These are phyloP conservation scores for Vulpes lagopus DNA, from an alignment of 2,113 vertebrate genomes.

Conservation along the genomic window DNA sequence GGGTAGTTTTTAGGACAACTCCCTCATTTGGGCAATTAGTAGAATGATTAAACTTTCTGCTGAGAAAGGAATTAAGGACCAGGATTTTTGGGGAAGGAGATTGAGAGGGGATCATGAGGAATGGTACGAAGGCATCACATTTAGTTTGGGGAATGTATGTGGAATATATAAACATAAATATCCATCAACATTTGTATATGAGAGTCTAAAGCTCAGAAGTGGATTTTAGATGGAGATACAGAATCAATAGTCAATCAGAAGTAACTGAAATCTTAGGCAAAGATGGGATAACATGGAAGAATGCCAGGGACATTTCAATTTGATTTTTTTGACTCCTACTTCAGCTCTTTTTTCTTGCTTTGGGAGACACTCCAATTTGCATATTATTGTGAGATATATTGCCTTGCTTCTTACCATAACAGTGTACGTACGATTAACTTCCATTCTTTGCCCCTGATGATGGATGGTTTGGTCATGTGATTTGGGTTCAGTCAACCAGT, in stretches of 20 bases:
- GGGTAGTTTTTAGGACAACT: background rate
- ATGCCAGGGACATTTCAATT: background rate
- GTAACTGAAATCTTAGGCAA: background rate
- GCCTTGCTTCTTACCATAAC: background rate
- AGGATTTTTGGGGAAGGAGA: background rate
- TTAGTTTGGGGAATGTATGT: background rate
- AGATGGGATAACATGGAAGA: background rate
- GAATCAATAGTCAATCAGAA: background rate
- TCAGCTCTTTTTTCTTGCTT: background rate
- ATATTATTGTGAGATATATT: background rate
- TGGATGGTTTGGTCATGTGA: background rate
- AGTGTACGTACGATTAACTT: background rate
- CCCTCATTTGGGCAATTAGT: background rate
- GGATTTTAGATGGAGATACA: background rate
- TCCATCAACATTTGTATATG: background rate
- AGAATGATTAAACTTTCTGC: background rate
- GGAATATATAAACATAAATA: background rate
- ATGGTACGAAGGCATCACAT: background rate
- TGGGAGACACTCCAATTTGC: background rate
- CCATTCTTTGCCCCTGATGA: background rate
- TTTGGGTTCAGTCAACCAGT: background rate
- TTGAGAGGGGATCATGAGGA: background rate
- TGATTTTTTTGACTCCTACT: background rate
- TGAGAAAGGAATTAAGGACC: background rate
- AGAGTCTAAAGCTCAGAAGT: background rate